Base-by-base conservation (phyloP, 37 sponge, comb jelly and placozoan genomes). In the Geodia barretti region DNA sequence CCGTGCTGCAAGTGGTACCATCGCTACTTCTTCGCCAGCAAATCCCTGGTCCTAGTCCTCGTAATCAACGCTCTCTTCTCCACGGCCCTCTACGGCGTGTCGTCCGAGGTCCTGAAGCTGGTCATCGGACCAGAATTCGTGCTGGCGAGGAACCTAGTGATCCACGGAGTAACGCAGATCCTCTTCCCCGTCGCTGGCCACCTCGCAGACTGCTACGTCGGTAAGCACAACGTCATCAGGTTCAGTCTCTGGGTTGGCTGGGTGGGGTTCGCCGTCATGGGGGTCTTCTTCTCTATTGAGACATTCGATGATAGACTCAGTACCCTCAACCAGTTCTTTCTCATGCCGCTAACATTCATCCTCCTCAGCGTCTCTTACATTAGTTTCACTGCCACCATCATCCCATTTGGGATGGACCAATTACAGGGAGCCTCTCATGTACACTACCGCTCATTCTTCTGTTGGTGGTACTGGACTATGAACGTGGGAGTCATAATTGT, bases 391-490 rank as follows among this genome's bases (percentile, higher is more conserved):
- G 33, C 82, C 21, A 82, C 82, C 42, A 71, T 88, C 28, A 78
- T 83, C 24, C 89, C 76, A 21, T 83, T 88, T 78, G 89, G 84
- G 1, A 32, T 88, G 60, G 84, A 88, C 62, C 89, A 88, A 41
- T 62, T 88, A 24, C 76, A 71, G 33, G 84, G 74, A 30, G 89
- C 72, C 7, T 78, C 89, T 17, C 60, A 64, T 35, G 32, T 72
- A 1, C 84, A 87, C 37, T 82, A 64, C 72, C 66, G 68, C 39
- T 73, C 83, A 32, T 77, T 88, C 54, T 79, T 83, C 54, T 75
- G 73, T 61, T 88, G 84, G 83, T 88, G 80, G 81, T 88, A 88
- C 65, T 88, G 89, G 89, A 88, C 73, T 20, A 24, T 63, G 0
- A 78, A 77, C 26, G 19, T 88, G 0, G 82, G 89, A 43, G 61